Evolutionary conservation across 1,140 invertebrate genomes (phyloP), one percentile per base, ranked within the genome.

Genomic region (Ceratosolen fusciceps): DNA sequence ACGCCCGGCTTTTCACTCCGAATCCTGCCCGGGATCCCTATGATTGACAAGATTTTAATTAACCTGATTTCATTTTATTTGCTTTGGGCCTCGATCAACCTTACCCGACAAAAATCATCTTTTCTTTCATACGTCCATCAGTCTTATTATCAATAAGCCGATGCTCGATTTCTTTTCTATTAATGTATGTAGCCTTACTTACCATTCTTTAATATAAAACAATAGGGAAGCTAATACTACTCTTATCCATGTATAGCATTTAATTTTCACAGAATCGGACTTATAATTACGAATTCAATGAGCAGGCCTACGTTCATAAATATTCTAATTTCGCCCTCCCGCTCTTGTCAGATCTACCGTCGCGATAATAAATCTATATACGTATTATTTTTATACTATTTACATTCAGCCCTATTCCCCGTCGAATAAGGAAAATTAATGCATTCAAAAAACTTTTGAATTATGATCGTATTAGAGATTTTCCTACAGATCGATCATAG

Each of bases 41-140:
- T 43, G 34, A n/a, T 39, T 67, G 65, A 26, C 34, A 43, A 43
- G 65, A 43, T 67, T 67, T 67, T 67, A 43, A 67, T 43, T 43
- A 67, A 9, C 60, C 60, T 34, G 31, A 62, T 62, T 62, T 34
- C 31, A 62, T 56, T 56, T 56, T n/a, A 4, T 56, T 56, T 56
- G 54, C 5, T 24, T 8, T 34, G 29, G 29, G 26, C 2, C 14
- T 29, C 31, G 56, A 60, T 60, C 31, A 29, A 29, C 31, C 2
- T 31, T 60, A 2, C 21, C 8, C 1, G 1, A 26, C 2, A 12
- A 60, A 60, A 60, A 60, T 29, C 5, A 9, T 60, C 56, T 29
- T 60, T 60, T 29, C 26, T 12, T 26, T 14, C 8, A 60, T 60
- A 60, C 26, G 14, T 26, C 12, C 8, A 60, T 60, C 14, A 31